These are phyloP conservation scores for Exocentrus adspersus DNA, from an alignment of 2,888 invertebrate genomes.

Conservation along the genomic window DNA sequence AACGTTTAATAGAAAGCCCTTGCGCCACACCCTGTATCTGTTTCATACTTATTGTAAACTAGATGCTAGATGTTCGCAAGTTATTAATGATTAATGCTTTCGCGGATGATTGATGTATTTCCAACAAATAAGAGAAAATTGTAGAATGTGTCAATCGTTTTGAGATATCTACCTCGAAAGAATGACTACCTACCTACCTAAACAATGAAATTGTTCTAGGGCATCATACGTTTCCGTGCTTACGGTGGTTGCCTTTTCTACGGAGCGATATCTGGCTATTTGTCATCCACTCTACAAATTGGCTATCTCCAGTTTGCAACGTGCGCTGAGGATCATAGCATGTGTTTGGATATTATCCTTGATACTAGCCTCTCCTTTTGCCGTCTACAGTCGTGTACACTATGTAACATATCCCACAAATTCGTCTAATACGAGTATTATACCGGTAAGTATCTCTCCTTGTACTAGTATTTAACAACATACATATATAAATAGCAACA, in stretches of 20 bases:
- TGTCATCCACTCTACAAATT: conserved; percentile 88
- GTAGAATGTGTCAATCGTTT: no score
- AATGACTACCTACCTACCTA: no score
- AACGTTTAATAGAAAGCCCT: no score
- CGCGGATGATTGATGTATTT: no score
- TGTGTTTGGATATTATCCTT: conserved; percentile 81
- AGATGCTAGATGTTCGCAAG: no score
- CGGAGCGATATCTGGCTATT: conserved; percentile 90
- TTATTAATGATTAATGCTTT: no score
- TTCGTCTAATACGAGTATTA: conserved; percentile 16
- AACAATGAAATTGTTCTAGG: conserved; percentile 70
- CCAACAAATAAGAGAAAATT: no score
- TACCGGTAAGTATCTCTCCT: conserved; percentile 27
- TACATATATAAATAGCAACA: no score
- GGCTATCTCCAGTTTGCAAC: conserved; percentile 82
- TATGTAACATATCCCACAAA: conserved; percentile 75
- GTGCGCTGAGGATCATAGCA: conserved; percentile 83
- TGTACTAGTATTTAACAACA: no score
- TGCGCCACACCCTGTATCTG: no score
- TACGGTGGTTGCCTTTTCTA: conserved; percentile 91
- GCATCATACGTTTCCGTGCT: conserved; percentile 91
- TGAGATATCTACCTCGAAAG: no score
- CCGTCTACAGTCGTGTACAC: conserved; percentile 77
- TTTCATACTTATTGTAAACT: no score
- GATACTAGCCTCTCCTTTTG: conserved; percentile 80